phyloP scores from a whole-genome alignment of 2,113 vertebrate species.

The Mixornis gularis region DNA sequence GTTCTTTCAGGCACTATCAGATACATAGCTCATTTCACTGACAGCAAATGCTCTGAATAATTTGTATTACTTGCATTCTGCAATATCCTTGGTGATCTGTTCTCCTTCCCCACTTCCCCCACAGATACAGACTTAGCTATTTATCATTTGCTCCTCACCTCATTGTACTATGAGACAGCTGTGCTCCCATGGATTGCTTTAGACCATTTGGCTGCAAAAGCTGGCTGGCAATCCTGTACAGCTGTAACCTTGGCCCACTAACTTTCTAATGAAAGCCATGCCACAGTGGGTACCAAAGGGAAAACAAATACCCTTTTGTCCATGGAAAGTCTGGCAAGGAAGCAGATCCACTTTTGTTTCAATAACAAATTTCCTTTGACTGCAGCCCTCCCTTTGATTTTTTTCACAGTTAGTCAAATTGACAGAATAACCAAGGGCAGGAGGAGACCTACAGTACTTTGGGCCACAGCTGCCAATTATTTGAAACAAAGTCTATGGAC shows the following conservation, averaged over 20 bases:
- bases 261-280: constrained; percentile 35
- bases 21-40: not conserved
- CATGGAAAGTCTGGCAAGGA: not conserved
- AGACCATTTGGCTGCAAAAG: constrained; percentile 19
- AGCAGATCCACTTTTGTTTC: constrained; percentile 33
- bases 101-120: not conserved
- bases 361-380: constrained; percentile 24
- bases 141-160: not conserved
- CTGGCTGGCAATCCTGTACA: constrained; percentile 31
- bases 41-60: constrained; percentile 1
- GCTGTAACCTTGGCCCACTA: constrained; percentile 22
- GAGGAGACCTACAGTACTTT: not conserved
- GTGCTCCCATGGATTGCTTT: not conserved
- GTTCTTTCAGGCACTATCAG: not conserved
- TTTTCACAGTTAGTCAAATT: not conserved
- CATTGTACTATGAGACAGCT: constrained; percentile 5
- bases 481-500: not conserved
- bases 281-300: not conserved
- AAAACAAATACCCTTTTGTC: constrained; percentile 53
- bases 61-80: not conserved
- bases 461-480: not conserved
- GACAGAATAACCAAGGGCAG: not conserved
- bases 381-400: not conserved
- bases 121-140: not conserved
- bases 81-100: not conserved